phyloP scores from a whole-genome alignment of 2,797 vertebrate species.

The Crax fasciolata region DNA sequence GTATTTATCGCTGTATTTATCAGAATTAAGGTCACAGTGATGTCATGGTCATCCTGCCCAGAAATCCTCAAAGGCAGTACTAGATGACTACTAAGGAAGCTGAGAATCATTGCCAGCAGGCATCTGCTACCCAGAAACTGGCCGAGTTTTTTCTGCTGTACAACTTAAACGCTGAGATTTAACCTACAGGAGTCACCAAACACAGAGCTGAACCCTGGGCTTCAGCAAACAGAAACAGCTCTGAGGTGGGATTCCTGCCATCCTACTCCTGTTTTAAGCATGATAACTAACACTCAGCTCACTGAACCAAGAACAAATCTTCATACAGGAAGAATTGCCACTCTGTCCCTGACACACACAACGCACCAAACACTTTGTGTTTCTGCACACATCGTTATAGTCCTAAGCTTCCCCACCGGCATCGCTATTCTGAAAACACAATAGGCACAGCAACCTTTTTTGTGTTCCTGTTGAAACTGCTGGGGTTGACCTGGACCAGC shows the following conservation, averaged over 20 bases:
- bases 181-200: neutral
- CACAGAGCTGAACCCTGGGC: neutral
- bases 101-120: neutral
- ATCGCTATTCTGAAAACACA: neutral
- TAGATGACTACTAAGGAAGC: neutral
- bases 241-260: neutral
- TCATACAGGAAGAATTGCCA: neutral
- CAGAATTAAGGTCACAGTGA: neutral
- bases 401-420: neutral
- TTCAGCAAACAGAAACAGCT: neutral
- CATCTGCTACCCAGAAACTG: neutral
- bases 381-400: rapidly evolving
- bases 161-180: neutral
- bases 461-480: neutral
- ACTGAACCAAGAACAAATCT: neutral
- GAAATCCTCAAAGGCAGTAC: neutral
- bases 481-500: neutral
- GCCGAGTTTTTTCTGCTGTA: neutral
- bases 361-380: neutral
- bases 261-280: neutral
- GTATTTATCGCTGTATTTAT: neutral
- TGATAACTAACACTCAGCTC: neutral
- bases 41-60: neutral
- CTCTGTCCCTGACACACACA: neutral
- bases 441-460: neutral